A percentile compares a stretch with the other conserved stretches of the same genome.
Evolutionary conservation across 2,888 invertebrate species (phyloP).

Genomic region (Alcis repandata): DNA sequence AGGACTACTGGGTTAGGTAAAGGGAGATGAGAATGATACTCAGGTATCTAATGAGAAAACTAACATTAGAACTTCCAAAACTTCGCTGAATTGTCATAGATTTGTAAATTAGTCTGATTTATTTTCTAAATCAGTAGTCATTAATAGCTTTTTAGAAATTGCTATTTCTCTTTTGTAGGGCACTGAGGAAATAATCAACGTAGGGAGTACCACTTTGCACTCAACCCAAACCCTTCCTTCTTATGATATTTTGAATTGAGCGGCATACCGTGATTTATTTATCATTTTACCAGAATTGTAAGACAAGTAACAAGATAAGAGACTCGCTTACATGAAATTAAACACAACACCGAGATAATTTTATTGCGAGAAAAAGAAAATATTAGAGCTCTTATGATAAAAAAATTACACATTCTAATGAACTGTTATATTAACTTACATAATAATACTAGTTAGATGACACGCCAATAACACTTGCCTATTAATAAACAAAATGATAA

Average conservation of each 20-base stretch:
- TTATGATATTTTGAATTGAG: no score
- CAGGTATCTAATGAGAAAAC: no score
- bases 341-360: neutral
- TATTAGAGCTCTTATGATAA: neutral
- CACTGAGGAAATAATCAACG: no score
- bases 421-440: slow-evolving; percentile 26
- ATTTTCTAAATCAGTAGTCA: neutral
- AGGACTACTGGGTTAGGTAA: slow-evolving; percentile 41
- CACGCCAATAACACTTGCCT: slow-evolving; percentile 22
- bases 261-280: no score
- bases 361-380: slow-evolving; percentile 1
- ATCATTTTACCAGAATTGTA: no score
- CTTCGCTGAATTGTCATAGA: neutral
- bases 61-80: no score
- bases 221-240: no score
- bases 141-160: neutral
- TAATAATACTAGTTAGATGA: slow-evolving; percentile 26
- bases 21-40: slow-evolving; percentile 21
- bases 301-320: no score
- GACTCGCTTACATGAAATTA: no score
- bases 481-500: slow-evolving; percentile 40
- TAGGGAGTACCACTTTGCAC: no score
- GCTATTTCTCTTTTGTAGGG: no score
- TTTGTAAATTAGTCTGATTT: neutral
- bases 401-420: neutral